Evolutionary conservation across 2,797 vertebrate species (phyloP).

Genomic region (Coccyzus lansbergi): DNA sequence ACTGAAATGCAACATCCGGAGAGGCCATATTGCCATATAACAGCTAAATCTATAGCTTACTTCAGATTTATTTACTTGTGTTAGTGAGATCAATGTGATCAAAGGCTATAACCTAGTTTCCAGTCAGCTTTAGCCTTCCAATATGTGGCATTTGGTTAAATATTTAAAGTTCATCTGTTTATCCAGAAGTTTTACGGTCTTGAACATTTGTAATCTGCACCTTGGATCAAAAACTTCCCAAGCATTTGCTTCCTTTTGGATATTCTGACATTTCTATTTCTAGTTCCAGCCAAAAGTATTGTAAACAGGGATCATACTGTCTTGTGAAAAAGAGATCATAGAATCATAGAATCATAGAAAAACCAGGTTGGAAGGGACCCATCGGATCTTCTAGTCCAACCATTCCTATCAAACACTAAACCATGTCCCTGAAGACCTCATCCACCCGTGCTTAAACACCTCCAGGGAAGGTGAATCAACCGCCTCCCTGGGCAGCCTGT

Average conservation of each 20-base stretch:
- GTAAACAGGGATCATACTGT: background rate
- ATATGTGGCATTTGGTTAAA: background rate
- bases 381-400: no score
- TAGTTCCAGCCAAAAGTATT: conserved; percentile 2
- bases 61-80: background rate
- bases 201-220: background rate
- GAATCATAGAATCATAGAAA: no score
- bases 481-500: no score
- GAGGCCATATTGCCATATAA: background rate
- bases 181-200: background rate
- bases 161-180: background rate
- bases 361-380: no score
- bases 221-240: background rate
- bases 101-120: background rate
- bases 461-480: no score
- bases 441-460: no score
- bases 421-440: no score
- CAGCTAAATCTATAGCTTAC: background rate
- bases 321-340: background rate
- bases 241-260: background rate
- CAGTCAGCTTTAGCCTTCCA: background rate
- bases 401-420: no score
- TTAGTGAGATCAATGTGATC: background rate
- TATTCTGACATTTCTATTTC: conserved; percentile 10
- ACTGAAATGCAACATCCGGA: background rate